These are phyloP conservation scores for Muntiacus reevesi DNA, from an alignment of 2,113 vertebrate genomes.

Conservation along the genomic window DNA sequence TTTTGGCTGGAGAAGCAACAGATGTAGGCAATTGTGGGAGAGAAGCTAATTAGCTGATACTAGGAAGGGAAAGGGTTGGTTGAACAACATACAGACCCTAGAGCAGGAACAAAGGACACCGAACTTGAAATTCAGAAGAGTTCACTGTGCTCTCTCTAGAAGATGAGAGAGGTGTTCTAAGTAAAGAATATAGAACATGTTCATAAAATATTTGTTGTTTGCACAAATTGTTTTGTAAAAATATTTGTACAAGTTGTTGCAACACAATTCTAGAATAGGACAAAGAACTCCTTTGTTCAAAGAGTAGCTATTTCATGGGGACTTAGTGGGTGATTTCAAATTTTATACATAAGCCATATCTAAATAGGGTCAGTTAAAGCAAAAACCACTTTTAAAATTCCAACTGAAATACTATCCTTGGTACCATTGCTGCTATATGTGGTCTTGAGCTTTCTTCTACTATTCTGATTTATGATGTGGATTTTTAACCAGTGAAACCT, in stretches of 20 bases:
- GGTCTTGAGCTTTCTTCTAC: neutral
- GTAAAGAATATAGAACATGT: neutral
- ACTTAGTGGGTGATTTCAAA: neutral
- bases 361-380: neutral
- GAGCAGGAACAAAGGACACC: neutral
- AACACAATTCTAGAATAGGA: neutral
- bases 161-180: neutral
- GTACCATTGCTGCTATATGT: neutral
- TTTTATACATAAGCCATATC: neutral
- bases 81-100: neutral
- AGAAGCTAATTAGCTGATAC: neutral
- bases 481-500: neutral
- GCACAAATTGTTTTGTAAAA: neutral
- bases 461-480: neutral
- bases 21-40: neutral
- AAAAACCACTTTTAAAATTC: neutral
- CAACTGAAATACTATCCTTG: neutral
- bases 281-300: neutral
- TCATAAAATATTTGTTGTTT: neutral
- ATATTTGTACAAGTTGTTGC: neutral
- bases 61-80: neutral
- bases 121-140: neutral
- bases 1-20: neutral
- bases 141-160: neutral
- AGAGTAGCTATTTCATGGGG: neutral